These are phyloP conservation scores for Drosophila murphyi DNA, from an alignment of 1,140 invertebrate species.

Conservation along the genomic window DNA sequence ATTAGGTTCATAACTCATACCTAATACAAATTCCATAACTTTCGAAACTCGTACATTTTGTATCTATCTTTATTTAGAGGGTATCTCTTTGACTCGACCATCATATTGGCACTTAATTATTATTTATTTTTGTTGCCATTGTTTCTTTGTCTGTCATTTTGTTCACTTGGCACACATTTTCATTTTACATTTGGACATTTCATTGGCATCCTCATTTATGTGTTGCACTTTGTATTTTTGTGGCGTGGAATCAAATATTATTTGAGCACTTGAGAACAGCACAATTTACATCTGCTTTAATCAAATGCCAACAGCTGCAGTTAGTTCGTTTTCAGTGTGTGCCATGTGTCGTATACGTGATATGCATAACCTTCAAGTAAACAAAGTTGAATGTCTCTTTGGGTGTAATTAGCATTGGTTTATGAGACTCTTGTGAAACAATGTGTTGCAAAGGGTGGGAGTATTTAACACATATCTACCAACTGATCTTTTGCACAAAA, in stretches of 20 bases:
- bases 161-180: constrained; percentile 73
- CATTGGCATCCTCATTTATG: constrained; percentile 49
- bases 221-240: constrained; percentile 14
- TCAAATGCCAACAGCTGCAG: constrained; percentile 31
- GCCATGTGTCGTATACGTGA: constrained; percentile 50
- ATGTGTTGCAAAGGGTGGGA: neutral
- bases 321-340: neutral
- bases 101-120: neutral
- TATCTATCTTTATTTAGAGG: neutral
- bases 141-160: constrained; percentile 26
- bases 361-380: constrained; percentile 9
- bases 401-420: constrained; percentile 33
- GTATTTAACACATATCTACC: neutral
- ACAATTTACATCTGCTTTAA: constrained; percentile 57
- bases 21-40: too few species aligned
- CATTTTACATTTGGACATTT: constrained; percentile 39
- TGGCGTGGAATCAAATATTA: neutral
- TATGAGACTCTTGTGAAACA: neutral
- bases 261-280: constrained; percentile 38
- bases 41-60: too few species aligned
- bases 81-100: neutral
- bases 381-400: constrained; percentile 5
- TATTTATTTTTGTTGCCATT: constrained; percentile 3
- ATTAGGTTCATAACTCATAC: too few species aligned
- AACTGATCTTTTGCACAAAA: neutral